Evolutionary conservation across 2,113 vertebrate genomes (phyloP), one percentile per base, ranked within the genome.

Genomic region (Naja naja): DNA sequence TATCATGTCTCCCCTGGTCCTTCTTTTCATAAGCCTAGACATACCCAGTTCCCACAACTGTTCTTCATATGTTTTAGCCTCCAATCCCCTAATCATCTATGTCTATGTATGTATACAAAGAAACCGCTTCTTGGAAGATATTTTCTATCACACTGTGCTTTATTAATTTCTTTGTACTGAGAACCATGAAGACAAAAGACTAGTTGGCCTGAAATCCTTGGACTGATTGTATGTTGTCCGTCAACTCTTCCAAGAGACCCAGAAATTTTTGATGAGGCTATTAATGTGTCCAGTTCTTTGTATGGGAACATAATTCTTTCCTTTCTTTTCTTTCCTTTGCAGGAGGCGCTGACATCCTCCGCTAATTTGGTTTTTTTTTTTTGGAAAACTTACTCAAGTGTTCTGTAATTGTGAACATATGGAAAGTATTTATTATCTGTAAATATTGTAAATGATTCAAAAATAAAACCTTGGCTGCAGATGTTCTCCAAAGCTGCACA

Each of bases 371-470:
- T n/a, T 64, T n/a, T 34, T 69, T 34, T 69, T 90, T 93, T 97
- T 96, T 96, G 96, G 95, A 97, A 96, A 97, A 98, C 97, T 25
- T 92, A 96, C 97, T 97, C 96, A 98, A 98, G 97, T 96, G 97
- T 98, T 98, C 97, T 98, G 97, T 98, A 97, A 97, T 97, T 97
- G 95, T 96, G 96, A 98, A 97, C 97, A 97, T 97, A 97, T 97
- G 96, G 96, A 96, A 98, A 98, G 96, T 98, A 98, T 98, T 98
- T 98, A 98, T 98, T 98, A 96, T 96, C 96, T 98, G 98, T 98
- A 98, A 97, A 98, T 98, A 98, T 93, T 98, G 97, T 98, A 98
- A 97, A 98, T 97, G 96, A 96, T 93, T 97, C 94, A 96, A 95
- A 49, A 97, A 97, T 97, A 97, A 98, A 97, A 96, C 93, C 91